Evolutionary conservation across 2,888 invertebrate species (phyloP).

Genomic region (Sinhomidia bicolor): DNA sequence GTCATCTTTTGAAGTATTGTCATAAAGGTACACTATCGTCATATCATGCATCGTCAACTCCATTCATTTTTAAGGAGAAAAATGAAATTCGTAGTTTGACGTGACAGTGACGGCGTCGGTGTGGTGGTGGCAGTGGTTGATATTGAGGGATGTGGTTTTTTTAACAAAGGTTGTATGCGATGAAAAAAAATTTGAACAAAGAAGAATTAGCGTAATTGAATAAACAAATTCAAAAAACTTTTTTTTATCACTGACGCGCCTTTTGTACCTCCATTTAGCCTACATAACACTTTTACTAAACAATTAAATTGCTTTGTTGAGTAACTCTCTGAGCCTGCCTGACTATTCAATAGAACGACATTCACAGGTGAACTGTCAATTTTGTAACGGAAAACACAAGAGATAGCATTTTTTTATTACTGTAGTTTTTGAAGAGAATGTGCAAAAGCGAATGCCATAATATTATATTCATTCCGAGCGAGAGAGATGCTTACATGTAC

Average conservation of each 20-base stretch:
- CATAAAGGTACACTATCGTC: slow-evolving; percentile 2
- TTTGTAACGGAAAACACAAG: slow-evolving; percentile 40
- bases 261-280: slow-evolving; percentile 17
- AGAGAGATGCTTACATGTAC: not conserved
- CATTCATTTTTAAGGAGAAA: not conserved
- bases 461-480: not conserved
- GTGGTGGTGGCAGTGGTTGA: not conserved
- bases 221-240: slow-evolving; percentile 52
- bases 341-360: slow-evolving; percentile 37
- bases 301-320: slow-evolving; percentile 17
- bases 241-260: not conserved
- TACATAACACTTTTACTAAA: slow-evolving; percentile 12
- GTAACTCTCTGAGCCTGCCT: not conserved
- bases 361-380: slow-evolving; percentile 28
- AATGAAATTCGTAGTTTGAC: not conserved
- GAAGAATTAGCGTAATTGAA: slow-evolving; percentile 52
- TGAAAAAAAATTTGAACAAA: slow-evolving; percentile 46
- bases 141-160: not conserved
- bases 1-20: not conserved
- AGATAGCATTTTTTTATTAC: not conserved
- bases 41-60: slow-evolving; percentile 2
- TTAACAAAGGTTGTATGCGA: not conserved
- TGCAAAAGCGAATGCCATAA: not conserved
- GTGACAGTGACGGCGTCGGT: not conserved
- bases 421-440: not conserved